Conservation (phyloP, 1,140 invertebrate species). For the Drosophila repleta region DNA sequence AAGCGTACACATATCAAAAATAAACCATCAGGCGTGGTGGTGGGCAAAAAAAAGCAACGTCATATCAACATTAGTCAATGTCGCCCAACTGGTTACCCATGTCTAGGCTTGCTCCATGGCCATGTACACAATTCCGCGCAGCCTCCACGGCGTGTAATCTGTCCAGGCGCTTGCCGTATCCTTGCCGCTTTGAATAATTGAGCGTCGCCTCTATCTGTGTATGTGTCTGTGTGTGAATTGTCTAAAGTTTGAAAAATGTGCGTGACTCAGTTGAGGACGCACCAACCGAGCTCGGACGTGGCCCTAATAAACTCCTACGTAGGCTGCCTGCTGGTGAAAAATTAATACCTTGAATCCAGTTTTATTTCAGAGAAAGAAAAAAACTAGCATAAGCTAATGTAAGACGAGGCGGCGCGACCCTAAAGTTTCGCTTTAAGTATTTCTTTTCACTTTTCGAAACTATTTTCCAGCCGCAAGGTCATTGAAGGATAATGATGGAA, state of each 20-base stretch:
- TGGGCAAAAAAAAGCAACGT: conserved; percentile 58
- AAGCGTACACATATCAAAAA: conserved; percentile 71
- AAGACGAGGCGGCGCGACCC: neutral
- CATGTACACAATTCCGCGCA: neutral
- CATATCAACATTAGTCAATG: conserved; percentile 82
- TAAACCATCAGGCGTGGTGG: conserved; percentile 56
- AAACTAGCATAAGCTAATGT: neutral
- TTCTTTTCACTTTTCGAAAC: neutral
- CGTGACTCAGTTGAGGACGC: conserved; percentile 54
- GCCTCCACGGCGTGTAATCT: conserved; percentile 15
- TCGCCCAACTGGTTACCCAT: conserved; percentile 71
- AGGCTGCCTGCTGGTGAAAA: neutral
- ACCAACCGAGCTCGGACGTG: conserved; percentile 19
- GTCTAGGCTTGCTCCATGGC: conserved; percentile 53
- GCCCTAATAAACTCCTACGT: conserved; percentile 1
- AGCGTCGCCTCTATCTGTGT: conserved; percentile 41
- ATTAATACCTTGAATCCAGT: neutral
- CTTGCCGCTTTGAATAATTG: conserved; percentile 72
- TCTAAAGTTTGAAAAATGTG: conserved; percentile 78
- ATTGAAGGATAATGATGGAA: neutral
- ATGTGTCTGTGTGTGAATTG: conserved; percentile 54
- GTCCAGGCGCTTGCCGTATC: conserved; percentile 13
- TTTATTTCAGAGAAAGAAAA: neutral
- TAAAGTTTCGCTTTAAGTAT: neutral
- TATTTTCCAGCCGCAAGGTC: neutral